Evolutionary conservation across 2,888 invertebrate species (phyloP).

Genomic region (Aelia acuminata): DNA sequence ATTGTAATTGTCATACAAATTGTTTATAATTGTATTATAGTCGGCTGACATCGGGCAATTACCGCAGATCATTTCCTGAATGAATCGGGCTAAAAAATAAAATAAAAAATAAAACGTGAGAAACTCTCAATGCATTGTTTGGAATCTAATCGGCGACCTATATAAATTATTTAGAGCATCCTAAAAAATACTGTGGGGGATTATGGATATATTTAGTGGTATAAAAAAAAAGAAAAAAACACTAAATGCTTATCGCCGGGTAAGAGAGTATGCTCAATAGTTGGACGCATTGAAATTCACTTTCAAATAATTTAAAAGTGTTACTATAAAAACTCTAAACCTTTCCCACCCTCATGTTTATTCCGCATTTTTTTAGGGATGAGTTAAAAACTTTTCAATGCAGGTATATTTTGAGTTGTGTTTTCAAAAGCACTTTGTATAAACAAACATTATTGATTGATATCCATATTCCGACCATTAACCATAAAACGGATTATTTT

Average conservation of each 20-base stretch:
- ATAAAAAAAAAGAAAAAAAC: neutral
- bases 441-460: no score
- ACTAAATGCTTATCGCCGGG: neutral
- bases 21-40: constrained; percentile 15
- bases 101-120: neutral
- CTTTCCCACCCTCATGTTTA: no score
- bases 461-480: no score
- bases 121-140: neutral
- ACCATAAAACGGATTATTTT: no score
- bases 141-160: neutral
- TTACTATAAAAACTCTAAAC: no score
- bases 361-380: no score
- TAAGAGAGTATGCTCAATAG: no score
- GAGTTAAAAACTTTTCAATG: no score
- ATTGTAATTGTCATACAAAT: neutral
- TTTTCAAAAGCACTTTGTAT: no score
- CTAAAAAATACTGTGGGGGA: neutral
- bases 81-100: neutral
- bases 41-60: neutral
- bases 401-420: no score
- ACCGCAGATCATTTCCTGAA: neutral
- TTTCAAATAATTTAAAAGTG: no score
- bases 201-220: neutral
- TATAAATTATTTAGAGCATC: neutral
- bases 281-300: no score